Percentiles rank a stretch among this genome's conserved stretches.
Evolutionary conservation across 2,888 invertebrate species (phyloP).

Genomic region (Xestia xanthographa): DNA sequence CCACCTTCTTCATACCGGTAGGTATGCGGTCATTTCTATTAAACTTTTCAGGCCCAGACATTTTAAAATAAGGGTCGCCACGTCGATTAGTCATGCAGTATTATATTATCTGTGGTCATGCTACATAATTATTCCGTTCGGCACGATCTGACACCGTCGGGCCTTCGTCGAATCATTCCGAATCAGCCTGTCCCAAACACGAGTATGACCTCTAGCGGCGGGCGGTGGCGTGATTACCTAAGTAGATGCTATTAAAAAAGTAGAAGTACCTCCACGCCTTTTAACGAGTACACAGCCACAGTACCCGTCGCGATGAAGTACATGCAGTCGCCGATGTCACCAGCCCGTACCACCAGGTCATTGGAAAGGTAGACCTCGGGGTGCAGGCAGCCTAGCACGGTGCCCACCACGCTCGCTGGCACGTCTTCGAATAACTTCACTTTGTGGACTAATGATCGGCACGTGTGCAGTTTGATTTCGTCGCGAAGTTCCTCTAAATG

Average conservation of each 20-base stretch:
- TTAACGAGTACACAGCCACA: constrained; percentile 90
- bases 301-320: constrained; percentile 92
- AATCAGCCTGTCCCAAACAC: not conserved
- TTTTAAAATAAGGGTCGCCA: too few species aligned
- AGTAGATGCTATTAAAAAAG: not conserved
- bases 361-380: constrained; percentile 91
- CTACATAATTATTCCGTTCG: too few species aligned
- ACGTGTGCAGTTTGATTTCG: constrained; percentile 90
- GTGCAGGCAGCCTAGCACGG: constrained; percentile 88
- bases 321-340: constrained; percentile 91
- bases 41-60: too few species aligned
- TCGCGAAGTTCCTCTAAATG: constrained; percentile 86
- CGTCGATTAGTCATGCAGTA: too few species aligned
- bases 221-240: not conserved
- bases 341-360: constrained; percentile 91
- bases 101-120: too few species aligned
- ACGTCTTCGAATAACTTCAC: constrained; percentile 89
- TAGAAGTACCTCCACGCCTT: constrained; percentile 90
- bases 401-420: constrained; percentile 85
- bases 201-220: not conserved
- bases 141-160: not conserved
- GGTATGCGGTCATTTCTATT: too few species aligned
- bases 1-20: too few species aligned
- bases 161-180: not conserved
- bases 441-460: constrained; percentile 89